Percentiles rank a stretch among this genome's conserved stretches.
Conservation (phyloP, 2,797 vertebrate genomes). For the Chloroceryle amazona region DNA sequence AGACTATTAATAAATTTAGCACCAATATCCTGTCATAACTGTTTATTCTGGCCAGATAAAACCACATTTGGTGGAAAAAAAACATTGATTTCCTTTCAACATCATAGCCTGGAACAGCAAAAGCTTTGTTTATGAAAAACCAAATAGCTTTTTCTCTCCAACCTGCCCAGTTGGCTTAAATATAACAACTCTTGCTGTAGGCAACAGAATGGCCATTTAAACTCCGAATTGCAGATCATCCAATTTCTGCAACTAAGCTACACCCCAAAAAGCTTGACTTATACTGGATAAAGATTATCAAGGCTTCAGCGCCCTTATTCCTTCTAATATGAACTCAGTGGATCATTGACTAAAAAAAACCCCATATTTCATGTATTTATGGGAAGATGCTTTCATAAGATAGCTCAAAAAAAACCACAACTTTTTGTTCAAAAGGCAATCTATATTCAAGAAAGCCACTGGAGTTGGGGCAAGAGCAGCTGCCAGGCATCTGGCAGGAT, state of each 20-base stretch:
- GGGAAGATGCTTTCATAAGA: conserved; percentile 21
- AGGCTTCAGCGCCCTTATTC: background rate
- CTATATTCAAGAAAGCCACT: conserved; percentile 46
- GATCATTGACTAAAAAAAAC: background rate
- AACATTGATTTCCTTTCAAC: conserved; percentile 71
- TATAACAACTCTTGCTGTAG: conserved; percentile 27
- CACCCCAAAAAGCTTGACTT: background rate
- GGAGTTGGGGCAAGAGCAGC: conserved; percentile 54
- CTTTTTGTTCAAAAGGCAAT: conserved; percentile 18
- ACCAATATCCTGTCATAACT: conserved; percentile 69
- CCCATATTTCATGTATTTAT: background rate
- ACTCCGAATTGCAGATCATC: background rate
- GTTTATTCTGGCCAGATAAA: conserved; percentile 74
- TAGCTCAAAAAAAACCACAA: background rate
- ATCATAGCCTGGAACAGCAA: conserved; percentile 56
- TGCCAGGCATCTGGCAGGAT: conserved; percentile 74
- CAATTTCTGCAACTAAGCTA: conserved; percentile 1
- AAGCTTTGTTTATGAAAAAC: conserved; percentile 63
- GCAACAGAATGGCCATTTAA: conserved; percentile 59
- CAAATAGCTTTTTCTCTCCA: conserved; percentile 57
- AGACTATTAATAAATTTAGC: conserved; percentile 74
- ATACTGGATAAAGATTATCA: background rate
- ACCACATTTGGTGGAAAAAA: conserved; percentile 60
- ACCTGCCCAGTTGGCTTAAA: conserved; percentile 39
- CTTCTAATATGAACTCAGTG: background rate